phyloP scores from a whole-genome alignment of 1,140 invertebrate species.

The Protaetia brevitarsis region DNA sequence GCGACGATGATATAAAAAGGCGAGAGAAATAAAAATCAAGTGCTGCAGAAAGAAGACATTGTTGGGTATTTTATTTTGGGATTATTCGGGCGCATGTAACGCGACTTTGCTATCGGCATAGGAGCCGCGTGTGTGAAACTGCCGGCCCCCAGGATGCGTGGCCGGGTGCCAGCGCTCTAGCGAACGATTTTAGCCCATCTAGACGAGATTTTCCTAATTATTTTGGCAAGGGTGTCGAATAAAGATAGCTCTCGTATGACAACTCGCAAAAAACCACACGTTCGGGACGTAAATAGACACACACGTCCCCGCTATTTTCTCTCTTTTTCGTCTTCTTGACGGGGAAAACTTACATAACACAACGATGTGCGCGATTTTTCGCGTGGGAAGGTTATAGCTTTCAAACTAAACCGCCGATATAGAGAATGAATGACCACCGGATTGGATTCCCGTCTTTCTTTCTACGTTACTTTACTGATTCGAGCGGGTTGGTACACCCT shows the following conservation, averaged over 20 bases:
- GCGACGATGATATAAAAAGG: not conserved
- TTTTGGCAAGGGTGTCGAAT: constrained; percentile 65
- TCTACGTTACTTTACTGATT: too few species aligned
- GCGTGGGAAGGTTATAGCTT: not conserved
- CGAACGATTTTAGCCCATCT: constrained; percentile 70
- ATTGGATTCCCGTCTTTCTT: too few species aligned
- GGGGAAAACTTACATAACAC: constrained; percentile 24
- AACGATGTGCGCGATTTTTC: not conserved
- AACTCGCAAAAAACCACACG: constrained; percentile 10
- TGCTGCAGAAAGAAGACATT: not conserved
- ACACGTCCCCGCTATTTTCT: not conserved
- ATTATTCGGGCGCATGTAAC: not conserved
- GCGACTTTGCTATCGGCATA: too few species aligned
- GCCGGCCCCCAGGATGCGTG: constrained; percentile 47
- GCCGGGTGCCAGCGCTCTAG: constrained; percentile 58
- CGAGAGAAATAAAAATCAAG: not conserved
- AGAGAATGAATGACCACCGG: not conserved
- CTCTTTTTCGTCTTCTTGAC: too few species aligned
- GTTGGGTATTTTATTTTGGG: constrained; percentile 15
- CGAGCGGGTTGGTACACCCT: too few species aligned
- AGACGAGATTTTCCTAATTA: constrained; percentile 66
- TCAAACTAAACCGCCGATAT: too few species aligned
- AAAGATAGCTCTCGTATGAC: constrained; percentile 28
- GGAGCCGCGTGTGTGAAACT: not conserved
- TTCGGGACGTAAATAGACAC: constrained; percentile 19